Evolutionary conservation across 2,888 invertebrate species (phyloP), one percentile per base, ranked within the genome.

Genomic region (Platycheirus rosarum): DNA sequence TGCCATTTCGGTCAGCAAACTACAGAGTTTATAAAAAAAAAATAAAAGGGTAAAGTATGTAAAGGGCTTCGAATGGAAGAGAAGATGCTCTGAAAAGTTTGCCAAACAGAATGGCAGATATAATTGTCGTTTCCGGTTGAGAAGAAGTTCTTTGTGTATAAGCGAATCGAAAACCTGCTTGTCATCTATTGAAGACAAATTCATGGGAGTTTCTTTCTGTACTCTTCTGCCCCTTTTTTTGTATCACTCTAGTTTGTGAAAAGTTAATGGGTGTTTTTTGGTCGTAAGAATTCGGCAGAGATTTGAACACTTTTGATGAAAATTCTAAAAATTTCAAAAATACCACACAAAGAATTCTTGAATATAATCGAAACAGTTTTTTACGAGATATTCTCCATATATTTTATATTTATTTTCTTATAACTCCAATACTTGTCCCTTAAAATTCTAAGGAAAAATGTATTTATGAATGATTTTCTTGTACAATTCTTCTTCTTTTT

Each of bases 101-200:
- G 51, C 60, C 73, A 49, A 74, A 55, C 46, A 63, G 62, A 63
- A 73, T 71, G 71, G 60, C 80, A 75, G 80, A 53, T 70, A 75
- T 80, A 80, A 80, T 80, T 80, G 80, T 80, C 70, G 75, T 80
- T 71, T 71, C 80, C 75, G 75, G 60, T 55, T 62, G 70, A 80
- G 23, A 26, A 62, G 48, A 66, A n/a, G 53, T 63, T 75, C 53
- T 80, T 76, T 80, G 80, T 80, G 53, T 65, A n/a, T n/a, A 76
- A 70, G 53, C 66, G 60, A 66, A 80, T 80, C 80, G 70, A 75
- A 55, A 75, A 76, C 66, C 60, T 80, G 80, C 62, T 75, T 75
- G 65, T 75, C 75, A 70, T 80, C 70, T 42, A 75, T 66, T 66
- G 80, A 70, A 66, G 53, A 70, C 65, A 42, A 68, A 35, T 14